Evolutionary conservation across 2,113 vertebrate species (phyloP).

Genomic region (human (Homo sapiens)): DNA sequence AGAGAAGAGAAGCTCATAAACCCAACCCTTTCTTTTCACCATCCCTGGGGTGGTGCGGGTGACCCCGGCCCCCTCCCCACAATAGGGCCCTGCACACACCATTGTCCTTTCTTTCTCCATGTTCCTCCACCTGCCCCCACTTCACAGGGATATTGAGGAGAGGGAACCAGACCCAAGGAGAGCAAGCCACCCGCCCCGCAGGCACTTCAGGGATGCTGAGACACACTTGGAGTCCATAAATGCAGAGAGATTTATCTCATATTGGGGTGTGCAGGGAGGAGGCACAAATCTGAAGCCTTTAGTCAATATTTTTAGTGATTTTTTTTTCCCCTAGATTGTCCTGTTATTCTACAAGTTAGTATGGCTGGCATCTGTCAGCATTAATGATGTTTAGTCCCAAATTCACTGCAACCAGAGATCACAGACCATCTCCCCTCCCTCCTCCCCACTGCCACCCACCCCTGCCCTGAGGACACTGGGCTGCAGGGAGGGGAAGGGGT

Average conservation of each 20-base stretch:
- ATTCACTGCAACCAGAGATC: background rate
- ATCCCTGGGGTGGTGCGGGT: accelerated
- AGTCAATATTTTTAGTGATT: slow-evolving; percentile 76
- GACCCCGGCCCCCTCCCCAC: accelerated
- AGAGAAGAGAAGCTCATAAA: slow-evolving; percentile 66
- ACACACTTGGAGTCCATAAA: slow-evolving; percentile 58
- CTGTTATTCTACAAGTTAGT: slow-evolving; percentile 67
- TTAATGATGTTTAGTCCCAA: background rate
- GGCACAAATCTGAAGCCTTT: slow-evolving; percentile 35
- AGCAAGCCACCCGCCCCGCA: slow-evolving; percentile 50
- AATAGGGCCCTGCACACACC: background rate
- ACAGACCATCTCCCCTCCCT: background rate
- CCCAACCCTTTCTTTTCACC: background rate
- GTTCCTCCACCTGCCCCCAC: background rate
- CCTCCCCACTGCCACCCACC: no score
- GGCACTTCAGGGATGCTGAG: slow-evolving; percentile 53
- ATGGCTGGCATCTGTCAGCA: slow-evolving; percentile 40
- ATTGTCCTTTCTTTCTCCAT: background rate
- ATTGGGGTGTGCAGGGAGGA: background rate
- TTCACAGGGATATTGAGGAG: slow-evolving; percentile 9
- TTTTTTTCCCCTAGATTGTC: slow-evolving; percentile 58
- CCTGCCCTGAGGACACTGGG: background rate
- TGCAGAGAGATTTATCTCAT: background rate
- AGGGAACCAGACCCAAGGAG: slow-evolving; percentile 36
- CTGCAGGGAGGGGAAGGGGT: background rate